Evolutionary conservation across 2,797 vertebrate species (phyloP).

Genomic region (Poecilia picta): DNA sequence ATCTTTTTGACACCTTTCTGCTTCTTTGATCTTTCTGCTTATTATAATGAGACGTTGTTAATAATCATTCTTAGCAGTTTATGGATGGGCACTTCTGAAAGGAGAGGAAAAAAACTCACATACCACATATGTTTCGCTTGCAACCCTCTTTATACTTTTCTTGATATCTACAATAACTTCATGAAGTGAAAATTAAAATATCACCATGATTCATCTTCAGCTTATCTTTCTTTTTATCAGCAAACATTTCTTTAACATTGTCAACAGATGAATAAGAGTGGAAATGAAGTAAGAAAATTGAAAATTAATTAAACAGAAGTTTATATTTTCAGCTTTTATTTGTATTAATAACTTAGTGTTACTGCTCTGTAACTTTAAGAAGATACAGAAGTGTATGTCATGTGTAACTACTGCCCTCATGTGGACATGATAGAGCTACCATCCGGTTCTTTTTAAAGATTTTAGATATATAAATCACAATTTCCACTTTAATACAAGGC

Average conservation of each 20-base stretch:
- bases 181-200: conserved; percentile 47
- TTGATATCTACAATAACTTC: conserved; percentile 76
- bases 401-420: background rate
- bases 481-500: background rate
- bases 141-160: conserved; percentile 68
- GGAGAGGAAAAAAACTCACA: background rate
- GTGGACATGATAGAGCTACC: background rate
- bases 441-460: background rate
- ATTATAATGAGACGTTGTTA: background rate
- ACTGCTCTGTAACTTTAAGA: background rate
- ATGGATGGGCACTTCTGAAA: conserved; percentile 1
- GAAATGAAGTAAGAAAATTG: background rate
- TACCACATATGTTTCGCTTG: conserved; percentile 42
- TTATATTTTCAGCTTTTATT: background rate
- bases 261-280: background rate
- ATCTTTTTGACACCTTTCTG: too few species aligned
- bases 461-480: background rate
- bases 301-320: background rate
- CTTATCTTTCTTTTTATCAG: background rate
- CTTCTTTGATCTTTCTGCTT: background rate
- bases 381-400: background rate
- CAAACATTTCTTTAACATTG: background rate
- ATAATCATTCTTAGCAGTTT: background rate
- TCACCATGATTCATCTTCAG: background rate
- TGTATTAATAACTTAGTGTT: background rate